Evolutionary conservation across 2,888 invertebrate species (phyloP).

Genomic region (Cabera pusaria): DNA sequence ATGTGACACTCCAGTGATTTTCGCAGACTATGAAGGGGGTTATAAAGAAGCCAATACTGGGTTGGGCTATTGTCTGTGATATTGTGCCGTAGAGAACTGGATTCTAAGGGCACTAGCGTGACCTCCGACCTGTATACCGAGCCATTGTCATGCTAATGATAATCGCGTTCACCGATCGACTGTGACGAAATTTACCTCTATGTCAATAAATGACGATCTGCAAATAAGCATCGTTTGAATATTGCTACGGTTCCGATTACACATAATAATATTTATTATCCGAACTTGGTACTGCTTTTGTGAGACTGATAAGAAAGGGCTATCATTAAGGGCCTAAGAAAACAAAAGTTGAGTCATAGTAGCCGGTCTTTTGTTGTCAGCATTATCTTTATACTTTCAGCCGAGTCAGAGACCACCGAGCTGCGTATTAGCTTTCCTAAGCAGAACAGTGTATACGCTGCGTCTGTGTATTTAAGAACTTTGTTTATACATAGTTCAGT

Average conservation of each 20-base stretch:
- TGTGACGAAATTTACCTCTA: constrained; percentile 41
- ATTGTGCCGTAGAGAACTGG: constrained; percentile 43
- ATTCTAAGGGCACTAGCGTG: constrained; percentile 66
- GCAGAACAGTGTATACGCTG: constrained; percentile 24
- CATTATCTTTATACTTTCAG: constrained; percentile 36
- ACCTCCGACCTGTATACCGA: constrained; percentile 66
- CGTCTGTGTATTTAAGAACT: constrained; percentile 26
- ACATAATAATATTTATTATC: no score
- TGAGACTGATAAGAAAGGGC: constrained; percentile 14
- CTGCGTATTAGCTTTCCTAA: constrained; percentile 27
- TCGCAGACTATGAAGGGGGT: constrained; percentile 50
- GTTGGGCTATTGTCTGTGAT: constrained; percentile 71
- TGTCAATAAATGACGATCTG: constrained; percentile 25
- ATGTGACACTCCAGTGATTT: constrained; percentile 55
- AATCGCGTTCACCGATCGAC: constrained; percentile 51
- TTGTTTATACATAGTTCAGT: constrained; percentile 51
- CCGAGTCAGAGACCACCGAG: constrained; percentile 52
- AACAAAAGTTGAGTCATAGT: constrained; percentile 35
- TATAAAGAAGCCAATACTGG: constrained; percentile 63
- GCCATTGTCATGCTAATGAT: constrained; percentile 71
- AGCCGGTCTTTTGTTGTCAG: constrained; percentile 30
- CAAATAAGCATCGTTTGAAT: constrained; percentile 26
- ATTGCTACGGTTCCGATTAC: no score
- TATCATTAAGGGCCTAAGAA: constrained; percentile 7
- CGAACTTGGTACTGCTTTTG: constrained; percentile 5